These are phyloP conservation scores for Choreutis nemorana DNA, from an alignment of 2,888 invertebrate species.

Conservation along the genomic window DNA sequence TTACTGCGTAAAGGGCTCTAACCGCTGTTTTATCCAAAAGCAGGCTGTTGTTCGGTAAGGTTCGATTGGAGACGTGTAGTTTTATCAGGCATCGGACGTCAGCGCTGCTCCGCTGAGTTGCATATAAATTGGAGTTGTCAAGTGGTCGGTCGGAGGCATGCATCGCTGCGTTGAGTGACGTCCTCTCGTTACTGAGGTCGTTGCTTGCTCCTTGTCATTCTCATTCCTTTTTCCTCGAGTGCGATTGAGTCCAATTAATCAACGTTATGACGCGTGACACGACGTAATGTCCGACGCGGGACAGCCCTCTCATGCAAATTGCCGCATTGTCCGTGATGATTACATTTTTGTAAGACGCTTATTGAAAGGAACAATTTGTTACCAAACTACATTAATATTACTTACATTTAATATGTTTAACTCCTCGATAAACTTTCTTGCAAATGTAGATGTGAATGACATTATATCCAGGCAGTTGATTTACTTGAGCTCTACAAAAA, in stretches of 20 bases:
- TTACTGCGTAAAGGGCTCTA: slow-evolving; percentile 5
- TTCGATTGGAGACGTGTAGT: too few species aligned
- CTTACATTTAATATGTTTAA: too few species aligned
- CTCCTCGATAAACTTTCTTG: too few species aligned
- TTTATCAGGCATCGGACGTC: slow-evolving; percentile 21
- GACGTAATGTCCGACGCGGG: slow-evolving; percentile 37
- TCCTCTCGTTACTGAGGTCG: slow-evolving; percentile 56
- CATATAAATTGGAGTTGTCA: slow-evolving; percentile 52
- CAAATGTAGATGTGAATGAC: too few species aligned
- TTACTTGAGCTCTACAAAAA: too few species aligned
- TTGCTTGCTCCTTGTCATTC: slow-evolving; percentile 32
- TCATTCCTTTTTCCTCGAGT: slow-evolving; percentile 26
- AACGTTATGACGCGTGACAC: slow-evolving; percentile 53
- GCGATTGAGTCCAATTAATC: slow-evolving; percentile 50
- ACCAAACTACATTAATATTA: too few species aligned
- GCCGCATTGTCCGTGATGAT: slow-evolving; percentile 8
- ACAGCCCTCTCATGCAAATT: slow-evolving; percentile 24
- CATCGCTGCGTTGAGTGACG: slow-evolving; percentile 31
- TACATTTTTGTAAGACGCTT: slow-evolving; percentile 7
- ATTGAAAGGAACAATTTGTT: too few species aligned
- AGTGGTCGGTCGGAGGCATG: slow-evolving; percentile 15
- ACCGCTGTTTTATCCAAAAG: too few species aligned
- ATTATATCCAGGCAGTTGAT: too few species aligned
- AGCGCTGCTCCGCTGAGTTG: slow-evolving; percentile 33
- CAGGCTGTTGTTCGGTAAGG: too few species aligned